Base-by-base conservation (phyloP, 2,113 vertebrate species). In the Gymnobelideus leadbeateri region DNA sequence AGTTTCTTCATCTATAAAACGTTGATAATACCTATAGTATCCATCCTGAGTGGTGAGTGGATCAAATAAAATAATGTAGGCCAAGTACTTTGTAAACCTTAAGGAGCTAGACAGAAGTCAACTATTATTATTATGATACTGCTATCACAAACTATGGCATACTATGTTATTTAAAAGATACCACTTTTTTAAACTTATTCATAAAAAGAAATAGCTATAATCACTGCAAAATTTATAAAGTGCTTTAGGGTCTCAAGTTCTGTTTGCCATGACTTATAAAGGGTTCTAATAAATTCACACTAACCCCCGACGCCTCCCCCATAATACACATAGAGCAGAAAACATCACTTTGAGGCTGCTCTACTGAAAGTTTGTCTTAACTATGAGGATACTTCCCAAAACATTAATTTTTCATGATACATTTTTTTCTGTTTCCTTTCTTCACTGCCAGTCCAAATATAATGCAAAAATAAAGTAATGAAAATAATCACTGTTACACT, bases 281-380 rank as follows among this genome's bases (percentile, higher is more conserved):
- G 10, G 90, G 43, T 6, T 57, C 9, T 57, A 91, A 91, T 46
- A 91, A 90, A 51, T 84, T 95, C 28, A 57, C 89, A 92, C 68
- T 26, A 91, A 91, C 11, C 11, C n/a, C 0, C n/a, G 68, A n/a
- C 37, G 5, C 61, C 37, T n/a, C 12, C 37, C 95, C 12, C 12
- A 37, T 1, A 96, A 11, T 47, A 84, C 14, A 94, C 11, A 51
- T 0, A 55, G 0, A 91, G 68, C 43, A 16, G 25, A 61, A 91
- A 92, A 96, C 28, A 89, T 61, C 3, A 55, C 57, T 95, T 92
- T 94, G 94, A 3, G 91, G 31, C 43, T 25, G 90, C 24, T 49
- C 77, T 92, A 52, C 0, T 54, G 7, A 84, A 91, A 90, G n/a
- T 89, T 92, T 51, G 23, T 51, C 92, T 94, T 61, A 61, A 61